Base-by-base conservation (phyloP, 2,888 invertebrate genomes). In the Drosophila tripunctata region DNA sequence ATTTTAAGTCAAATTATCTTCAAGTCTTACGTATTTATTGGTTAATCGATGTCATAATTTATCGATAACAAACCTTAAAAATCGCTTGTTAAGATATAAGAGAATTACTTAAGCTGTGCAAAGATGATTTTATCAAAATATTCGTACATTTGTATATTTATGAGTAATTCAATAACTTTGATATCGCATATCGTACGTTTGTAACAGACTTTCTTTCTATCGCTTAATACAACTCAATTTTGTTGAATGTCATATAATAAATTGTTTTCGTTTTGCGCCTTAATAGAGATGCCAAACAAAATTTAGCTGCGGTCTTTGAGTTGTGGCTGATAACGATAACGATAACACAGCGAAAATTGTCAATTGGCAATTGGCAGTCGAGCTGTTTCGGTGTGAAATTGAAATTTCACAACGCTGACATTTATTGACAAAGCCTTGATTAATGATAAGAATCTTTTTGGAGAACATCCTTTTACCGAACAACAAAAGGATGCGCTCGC, bases 361-460 rank as follows among this genome's bases (percentile, higher is more conserved):
- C 80, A 86, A 87, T 78, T 88, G 75, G 14, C 76, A 74, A 71
- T 72, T 64, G 72, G 52, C 47, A 58, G 73, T 71, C 57, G 71
- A 51, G 76, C 62, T 67, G 75, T 44, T 54, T 72, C 43, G 68
- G 90, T 90, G 88, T 80, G 85, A 89, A 90, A 90, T 87, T 88
- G 69, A 74, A 90, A 90, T 90, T 90, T 90, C 86, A 88, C 88
- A 84, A 78, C 66, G 64, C 70, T 88, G 90, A 90, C 90, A 89
- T 90, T 90, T 90, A 91, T 91, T 89, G 91, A 90, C 90, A 83
- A 87, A 82, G 71, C 72, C 78, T 74, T 91, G 91, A 90, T 90
- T 90, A 91, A 90, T 90, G 90, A 89, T 78, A 79, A 86, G 78
- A 79, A 89, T 82, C 71, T 70, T 43, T 51, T 17, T 43, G 61